These are phyloP conservation scores for Brienomyrus longianalis DNA, from an alignment of 2,113 vertebrate species.

Conservation along the genomic window DNA sequence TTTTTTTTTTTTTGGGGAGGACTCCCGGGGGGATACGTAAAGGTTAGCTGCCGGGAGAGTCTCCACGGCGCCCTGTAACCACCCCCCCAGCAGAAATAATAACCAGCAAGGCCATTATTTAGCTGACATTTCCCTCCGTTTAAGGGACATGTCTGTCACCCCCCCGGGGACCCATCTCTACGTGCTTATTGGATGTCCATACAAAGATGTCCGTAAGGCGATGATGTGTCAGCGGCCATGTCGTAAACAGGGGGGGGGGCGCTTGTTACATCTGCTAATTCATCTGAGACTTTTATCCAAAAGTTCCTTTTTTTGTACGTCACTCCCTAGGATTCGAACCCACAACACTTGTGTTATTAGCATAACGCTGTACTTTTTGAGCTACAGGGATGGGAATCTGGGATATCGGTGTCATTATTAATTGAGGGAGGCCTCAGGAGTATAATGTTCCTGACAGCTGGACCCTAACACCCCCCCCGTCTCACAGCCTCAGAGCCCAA, in stretches of 20 bases:
- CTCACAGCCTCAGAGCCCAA: constrained; percentile 93
- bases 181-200: background rate
- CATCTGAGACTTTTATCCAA: background rate
- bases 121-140: background rate
- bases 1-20: background rate
- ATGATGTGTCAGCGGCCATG: background rate
- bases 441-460: background rate
- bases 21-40: background rate
- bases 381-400: background rate
- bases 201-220: background rate
- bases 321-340: background rate
- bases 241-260: background rate
- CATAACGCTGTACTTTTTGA: background rate
- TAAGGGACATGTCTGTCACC: background rate
- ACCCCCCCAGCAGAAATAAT: background rate
- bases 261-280: background rate
- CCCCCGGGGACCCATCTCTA: background rate
- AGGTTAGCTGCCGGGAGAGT: background rate
- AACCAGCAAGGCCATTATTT: background rate
- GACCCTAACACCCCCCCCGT: constrained; percentile 13
- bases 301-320: background rate
- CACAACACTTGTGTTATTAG: background rate
- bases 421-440: background rate
- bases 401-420: background rate
- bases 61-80: background rate